phyloP scores from a whole-genome alignment of 2,888 invertebrate species.

The Chrysolina haemoptera region DNA sequence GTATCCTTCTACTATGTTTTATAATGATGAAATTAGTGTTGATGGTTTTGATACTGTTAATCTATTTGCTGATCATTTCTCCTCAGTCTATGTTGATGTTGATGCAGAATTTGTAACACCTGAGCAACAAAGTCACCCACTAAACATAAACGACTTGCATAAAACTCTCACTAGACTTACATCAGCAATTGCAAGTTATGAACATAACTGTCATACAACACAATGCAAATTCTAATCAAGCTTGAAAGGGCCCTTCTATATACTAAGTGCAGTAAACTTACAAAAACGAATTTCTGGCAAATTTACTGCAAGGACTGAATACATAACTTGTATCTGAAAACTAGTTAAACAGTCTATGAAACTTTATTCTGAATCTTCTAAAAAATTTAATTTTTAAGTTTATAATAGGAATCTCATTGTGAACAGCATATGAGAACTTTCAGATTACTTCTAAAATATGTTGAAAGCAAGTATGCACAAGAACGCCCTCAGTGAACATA shows the following conservation, averaged over 20 bases:
- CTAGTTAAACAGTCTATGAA: background rate
- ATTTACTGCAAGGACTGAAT: no score
- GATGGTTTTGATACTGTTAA: no score
- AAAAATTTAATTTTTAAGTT: slow-evolving; percentile 1
- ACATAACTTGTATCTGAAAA: slow-evolving; percentile 8
- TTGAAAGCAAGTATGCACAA: no score
- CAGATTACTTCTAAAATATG: background rate
- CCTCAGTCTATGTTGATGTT: no score
- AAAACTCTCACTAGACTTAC: slow-evolving; percentile 8
- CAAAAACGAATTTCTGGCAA: slow-evolving; percentile 11
- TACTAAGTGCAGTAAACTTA: slow-evolving; percentile 1
- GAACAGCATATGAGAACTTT: background rate
- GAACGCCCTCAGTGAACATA: no score
- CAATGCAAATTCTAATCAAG: background rate
- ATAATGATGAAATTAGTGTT: no score
- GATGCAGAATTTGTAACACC: no score
- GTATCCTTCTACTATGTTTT: no score
- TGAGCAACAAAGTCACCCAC: no score
- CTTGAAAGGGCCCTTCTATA: slow-evolving; percentile 2
- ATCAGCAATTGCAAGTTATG: slow-evolving; percentile 8
- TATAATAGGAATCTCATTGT: background rate
- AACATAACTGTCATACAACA: background rate
- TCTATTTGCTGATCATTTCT: no score
- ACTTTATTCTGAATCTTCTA: background rate
- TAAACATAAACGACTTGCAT: slow-evolving; percentile 11